phyloP scores from a whole-genome alignment of 2,888 invertebrate genomes.

The Ornithoptera alexandrae region DNA sequence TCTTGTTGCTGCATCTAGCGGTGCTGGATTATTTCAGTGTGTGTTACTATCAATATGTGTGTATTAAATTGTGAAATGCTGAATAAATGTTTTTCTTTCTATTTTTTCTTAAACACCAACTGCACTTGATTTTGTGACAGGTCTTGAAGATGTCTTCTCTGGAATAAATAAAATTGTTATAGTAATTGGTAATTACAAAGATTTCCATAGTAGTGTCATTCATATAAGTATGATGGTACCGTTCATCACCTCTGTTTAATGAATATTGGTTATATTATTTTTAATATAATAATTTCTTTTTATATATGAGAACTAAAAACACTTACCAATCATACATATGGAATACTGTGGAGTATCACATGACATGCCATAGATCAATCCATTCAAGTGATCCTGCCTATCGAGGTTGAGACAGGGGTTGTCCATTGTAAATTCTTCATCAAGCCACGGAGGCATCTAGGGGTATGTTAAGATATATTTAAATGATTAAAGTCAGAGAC shows the following conservation, averaged over 20 bases:
- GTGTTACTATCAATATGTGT: too few relatives aligned
- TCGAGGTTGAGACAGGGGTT: slow-evolving; percentile 74
- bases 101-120: slow-evolving; percentile 25
- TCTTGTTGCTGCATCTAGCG: too few relatives aligned
- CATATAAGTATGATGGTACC: too few relatives aligned
- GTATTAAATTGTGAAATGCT: too few relatives aligned
- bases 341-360: slow-evolving; percentile 76
- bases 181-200: background rate
- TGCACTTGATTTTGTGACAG: slow-evolving; percentile 20
- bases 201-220: too few relatives aligned
- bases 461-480: slow-evolving; percentile 13
- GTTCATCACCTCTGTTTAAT: too few relatives aligned
- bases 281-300: too few relatives aligned
- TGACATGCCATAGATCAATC: slow-evolving; percentile 72
- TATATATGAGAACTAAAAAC: too few relatives aligned
- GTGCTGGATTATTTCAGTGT: too few relatives aligned
- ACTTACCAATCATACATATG: slow-evolving; percentile 69
- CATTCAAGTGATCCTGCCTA: slow-evolving; percentile 69
- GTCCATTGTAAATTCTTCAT: slow-evolving; percentile 65
- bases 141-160: slow-evolving; percentile 39
- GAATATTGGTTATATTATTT: too few relatives aligned
- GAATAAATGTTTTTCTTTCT: background rate
- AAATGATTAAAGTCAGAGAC: too few relatives aligned
- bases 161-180: slow-evolving; percentile 29
- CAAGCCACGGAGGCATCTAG: slow-evolving; percentile 73